These are phyloP conservation scores for Epistrophella euchroma DNA, from an alignment of 2,888 invertebrate genomes.

Conservation along the genomic window DNA sequence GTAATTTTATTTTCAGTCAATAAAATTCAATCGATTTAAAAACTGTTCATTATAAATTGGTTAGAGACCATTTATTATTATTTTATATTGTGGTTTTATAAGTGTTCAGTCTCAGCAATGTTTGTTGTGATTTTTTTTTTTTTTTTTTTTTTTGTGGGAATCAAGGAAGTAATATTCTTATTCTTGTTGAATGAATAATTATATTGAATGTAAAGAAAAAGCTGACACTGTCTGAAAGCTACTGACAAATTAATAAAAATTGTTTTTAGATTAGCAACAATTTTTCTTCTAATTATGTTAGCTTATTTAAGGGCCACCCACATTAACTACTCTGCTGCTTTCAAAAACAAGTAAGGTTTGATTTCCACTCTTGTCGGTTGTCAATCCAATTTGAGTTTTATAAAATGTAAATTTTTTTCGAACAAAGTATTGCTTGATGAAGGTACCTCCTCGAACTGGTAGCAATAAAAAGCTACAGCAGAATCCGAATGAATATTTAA, in stretches of 20 bases:
- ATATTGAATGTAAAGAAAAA: not conserved
- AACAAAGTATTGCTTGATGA: too few species aligned
- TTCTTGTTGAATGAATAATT: slow-evolving; percentile 11
- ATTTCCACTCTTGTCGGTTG: too few species aligned
- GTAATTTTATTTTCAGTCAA: slow-evolving; percentile 66
- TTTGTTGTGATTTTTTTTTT: slow-evolving; percentile 1
- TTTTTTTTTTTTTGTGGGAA: not conserved
- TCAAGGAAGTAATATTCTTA: slow-evolving; percentile 26
- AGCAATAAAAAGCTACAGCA: too few species aligned
- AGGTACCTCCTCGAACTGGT: too few species aligned
- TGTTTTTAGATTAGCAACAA: not conserved
- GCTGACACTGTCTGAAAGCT: not conserved
- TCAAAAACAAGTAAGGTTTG: too few species aligned
- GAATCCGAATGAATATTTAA: too few species aligned
- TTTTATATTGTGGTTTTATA: not conserved
- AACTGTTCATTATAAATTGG: slow-evolving; percentile 26
- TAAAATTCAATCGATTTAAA: slow-evolving; percentile 34
- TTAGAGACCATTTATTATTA: slow-evolving; percentile 5
- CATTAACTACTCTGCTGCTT: too few species aligned
- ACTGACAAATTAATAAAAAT: not conserved
- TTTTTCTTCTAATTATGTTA: not conserved
- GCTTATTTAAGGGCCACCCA: too few species aligned
- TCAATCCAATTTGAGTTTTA: too few species aligned
- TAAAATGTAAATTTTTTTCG: too few species aligned
- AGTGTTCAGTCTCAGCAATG: not conserved